phyloP scores from a whole-genome alignment of 2,888 invertebrate species.

The Melinaea menophilus region DNA sequence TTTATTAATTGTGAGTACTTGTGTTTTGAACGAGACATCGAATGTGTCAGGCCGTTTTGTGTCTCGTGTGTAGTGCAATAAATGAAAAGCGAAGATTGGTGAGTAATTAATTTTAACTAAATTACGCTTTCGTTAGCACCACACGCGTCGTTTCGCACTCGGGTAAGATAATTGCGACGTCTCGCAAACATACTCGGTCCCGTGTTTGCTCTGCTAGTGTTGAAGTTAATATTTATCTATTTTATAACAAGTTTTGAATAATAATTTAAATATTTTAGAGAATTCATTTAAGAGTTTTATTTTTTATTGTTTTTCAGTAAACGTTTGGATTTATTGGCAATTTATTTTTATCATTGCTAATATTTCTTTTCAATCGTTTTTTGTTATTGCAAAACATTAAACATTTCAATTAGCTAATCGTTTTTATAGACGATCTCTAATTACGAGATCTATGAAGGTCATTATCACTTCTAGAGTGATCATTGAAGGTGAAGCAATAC shows the following conservation, averaged over 20 bases:
- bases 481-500: not conserved
- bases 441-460: slow-evolving; percentile 18
- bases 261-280: no score
- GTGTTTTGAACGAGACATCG: no score
- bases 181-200: slow-evolving; percentile 8
- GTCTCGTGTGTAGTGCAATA: slow-evolving; percentile 39
- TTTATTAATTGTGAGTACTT: no score
- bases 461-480: slow-evolving; percentile 11
- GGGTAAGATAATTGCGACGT: slow-evolving; percentile 11
- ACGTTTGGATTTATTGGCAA: no score
- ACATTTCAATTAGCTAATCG: slow-evolving; percentile 11
- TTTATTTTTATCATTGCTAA: no score
- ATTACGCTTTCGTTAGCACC: slow-evolving; percentile 49
- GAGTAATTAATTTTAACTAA: slow-evolving; percentile 39
- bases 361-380: no score
- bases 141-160: slow-evolving; percentile 33
- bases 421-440: slow-evolving; percentile 11
- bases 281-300: no score
- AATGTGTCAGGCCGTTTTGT: slow-evolving; percentile 2
- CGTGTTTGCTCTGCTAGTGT: no score
- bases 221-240: no score
- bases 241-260: no score
- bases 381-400: not conserved
- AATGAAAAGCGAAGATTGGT: slow-evolving; percentile 36
- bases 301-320: no score